These are phyloP conservation scores for Habropoda laboriosa DNA, from an alignment of 1,140 invertebrate genomes.

Conservation along the genomic window DNA sequence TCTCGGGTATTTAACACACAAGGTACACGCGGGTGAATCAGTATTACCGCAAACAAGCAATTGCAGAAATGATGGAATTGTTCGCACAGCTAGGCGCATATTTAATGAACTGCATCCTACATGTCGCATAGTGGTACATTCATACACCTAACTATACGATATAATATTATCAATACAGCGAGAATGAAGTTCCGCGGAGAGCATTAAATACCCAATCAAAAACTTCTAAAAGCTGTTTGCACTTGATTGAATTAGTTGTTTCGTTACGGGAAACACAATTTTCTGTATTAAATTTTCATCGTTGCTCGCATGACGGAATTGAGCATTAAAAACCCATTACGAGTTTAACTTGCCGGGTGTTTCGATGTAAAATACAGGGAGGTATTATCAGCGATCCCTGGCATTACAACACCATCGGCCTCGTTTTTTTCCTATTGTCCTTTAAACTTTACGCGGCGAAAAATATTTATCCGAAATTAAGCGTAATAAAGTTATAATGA, in stretches of 20 bases:
- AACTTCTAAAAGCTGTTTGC: constrained; percentile 11
- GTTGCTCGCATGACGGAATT: neutral
- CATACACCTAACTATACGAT: neutral
- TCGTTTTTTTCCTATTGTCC: no score
- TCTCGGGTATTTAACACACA: fast-evolving
- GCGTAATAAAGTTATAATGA: no score
- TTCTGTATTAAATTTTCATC: neutral
- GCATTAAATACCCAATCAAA: constrained; percentile 6
- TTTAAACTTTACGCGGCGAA: no score
- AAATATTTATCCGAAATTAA: no score
- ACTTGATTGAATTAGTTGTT: constrained; percentile 11
- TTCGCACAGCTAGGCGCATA: neutral
- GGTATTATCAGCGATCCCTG: neutral
- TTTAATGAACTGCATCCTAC: neutral
- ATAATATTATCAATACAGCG: neutral
- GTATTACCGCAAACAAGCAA: neutral
- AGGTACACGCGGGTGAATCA: neutral
- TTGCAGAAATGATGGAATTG: neutral
- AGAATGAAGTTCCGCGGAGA: constrained; percentile 4
- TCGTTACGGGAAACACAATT: neutral
- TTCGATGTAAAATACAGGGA: neutral
- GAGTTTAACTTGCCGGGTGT: neutral
- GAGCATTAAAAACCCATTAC: neutral
- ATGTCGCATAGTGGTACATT: neutral
- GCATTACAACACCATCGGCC: no score